These are phyloP conservation scores for Cheilosia soror DNA, from an alignment of 2,888 invertebrate species.

Conservation along the genomic window DNA sequence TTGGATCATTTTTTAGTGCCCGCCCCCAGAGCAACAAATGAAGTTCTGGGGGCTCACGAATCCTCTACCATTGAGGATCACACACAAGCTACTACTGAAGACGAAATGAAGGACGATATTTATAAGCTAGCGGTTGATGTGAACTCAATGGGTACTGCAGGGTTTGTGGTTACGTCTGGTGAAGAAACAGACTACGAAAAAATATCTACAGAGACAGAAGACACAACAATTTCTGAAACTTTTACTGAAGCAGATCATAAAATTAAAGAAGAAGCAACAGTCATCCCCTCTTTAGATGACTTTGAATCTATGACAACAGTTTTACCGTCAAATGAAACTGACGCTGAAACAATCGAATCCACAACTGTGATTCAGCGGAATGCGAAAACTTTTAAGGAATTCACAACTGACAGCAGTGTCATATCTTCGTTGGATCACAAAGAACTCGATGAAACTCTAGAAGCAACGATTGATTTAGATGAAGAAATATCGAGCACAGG, in stretches of 20 bases:
- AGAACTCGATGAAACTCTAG: neutral
- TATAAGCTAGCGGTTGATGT: slow-evolving; percentile 49
- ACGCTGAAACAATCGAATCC: neutral
- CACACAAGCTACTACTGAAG: slow-evolving; percentile 49
- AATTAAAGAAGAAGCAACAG: slow-evolving; percentile 4
- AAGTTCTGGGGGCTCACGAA: slow-evolving; percentile 66
- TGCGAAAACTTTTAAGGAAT: slow-evolving; percentile 47
- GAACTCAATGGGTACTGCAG: slow-evolving; percentile 45
- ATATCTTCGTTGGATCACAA: neutral
- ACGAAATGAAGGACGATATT: slow-evolving; percentile 44
- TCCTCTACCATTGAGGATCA: slow-evolving; percentile 53
- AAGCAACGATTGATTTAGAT: slow-evolving; percentile 2
- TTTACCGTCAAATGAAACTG: neutral
- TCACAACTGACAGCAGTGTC: neutral
- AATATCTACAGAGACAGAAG: neutral
- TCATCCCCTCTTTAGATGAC: slow-evolving; percentile 13
- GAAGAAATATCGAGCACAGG: neutral
- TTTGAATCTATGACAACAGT: slow-evolving; percentile 24
- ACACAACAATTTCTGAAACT: neutral
- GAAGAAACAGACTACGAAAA: neutral
- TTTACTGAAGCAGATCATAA: neutral
- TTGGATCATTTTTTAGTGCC: slow-evolving; percentile 64
- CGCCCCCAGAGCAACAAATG: slow-evolving; percentile 65
- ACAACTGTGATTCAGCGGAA: slow-evolving; percentile 29
- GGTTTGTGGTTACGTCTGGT: slow-evolving; percentile 8